Evolutionary conservation across 37 sponge, comb jelly and placozoan species (phyloP), one percentile per base, ranked within the genome.

Genomic region (Diacarnus erythraeanus): DNA sequence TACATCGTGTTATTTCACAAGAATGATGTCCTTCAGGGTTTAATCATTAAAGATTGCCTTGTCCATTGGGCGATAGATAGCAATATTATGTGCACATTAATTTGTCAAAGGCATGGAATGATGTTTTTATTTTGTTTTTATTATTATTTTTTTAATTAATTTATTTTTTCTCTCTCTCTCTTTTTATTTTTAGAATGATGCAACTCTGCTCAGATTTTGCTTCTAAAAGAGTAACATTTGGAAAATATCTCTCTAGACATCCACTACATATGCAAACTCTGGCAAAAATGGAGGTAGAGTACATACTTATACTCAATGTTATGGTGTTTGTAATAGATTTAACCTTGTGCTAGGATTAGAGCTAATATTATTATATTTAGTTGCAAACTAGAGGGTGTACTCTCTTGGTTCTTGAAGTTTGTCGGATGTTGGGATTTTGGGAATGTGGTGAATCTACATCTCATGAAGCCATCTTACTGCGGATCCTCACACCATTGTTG

Each of bases 251-350:
- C 15, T 60, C 57, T 25, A 63, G 85, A 3, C 89, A 87, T 26
- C 88, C 94, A 8, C 90, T 98, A 0, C 98, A 98, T 67, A 84
- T 81, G 60, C 90, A 77, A 41, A 94, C 90, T 0, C 82, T 98
- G 44, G 90, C 96, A 1, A 47, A 78, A 60, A 75, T 98, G 81
- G 96, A 98, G 80, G 91, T 94, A 38, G n/a, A n/a, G 64, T n/a
- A 30, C 38, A 39, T 41, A 34, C 6, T 41, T 5, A 31, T 36
- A n/a, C n/a, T 21, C 38, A 31, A 39, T 37, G 39, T 69, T 2
- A 30, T 69, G 21, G 64, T 69, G n/a, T n/a, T n/a, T n/a, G n/a
- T n/a, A n/a, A n/a, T n/a, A n/a, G n/a, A n/a, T n/a, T n/a, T n/a
- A n/a, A n/a, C n/a, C n/a, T n/a, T n/a, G n/a, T n/a, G n/a, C n/a